phyloP scores from a whole-genome alignment of 2,113 vertebrate species.

The Rhadina sibilatrix region DNA sequence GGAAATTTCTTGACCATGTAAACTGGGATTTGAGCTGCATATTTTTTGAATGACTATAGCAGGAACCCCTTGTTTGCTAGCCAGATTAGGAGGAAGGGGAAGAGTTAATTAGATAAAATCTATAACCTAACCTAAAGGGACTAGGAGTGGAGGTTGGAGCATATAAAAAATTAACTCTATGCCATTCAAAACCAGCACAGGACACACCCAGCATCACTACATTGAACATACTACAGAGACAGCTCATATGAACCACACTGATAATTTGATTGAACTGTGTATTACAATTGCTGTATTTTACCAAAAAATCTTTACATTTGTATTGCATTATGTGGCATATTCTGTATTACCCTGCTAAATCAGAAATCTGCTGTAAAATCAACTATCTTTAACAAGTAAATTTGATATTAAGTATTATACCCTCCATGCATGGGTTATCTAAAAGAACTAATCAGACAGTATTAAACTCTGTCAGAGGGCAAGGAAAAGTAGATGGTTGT shows the following conservation, averaged over 20 bases:
- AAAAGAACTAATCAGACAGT: background rate
- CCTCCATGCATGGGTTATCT: background rate
- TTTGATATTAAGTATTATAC: background rate
- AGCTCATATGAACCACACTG: background rate
- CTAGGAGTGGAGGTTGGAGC: background rate
- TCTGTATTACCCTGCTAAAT: background rate
- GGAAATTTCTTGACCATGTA: background rate
- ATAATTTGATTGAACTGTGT: background rate
- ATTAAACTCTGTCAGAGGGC: background rate
- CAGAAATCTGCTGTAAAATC: background rate
- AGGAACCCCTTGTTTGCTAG: background rate
- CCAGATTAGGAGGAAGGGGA: background rate
- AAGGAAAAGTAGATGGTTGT: background rate
- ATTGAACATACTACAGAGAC: background rate
- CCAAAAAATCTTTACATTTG: accelerated
- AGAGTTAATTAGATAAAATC: background rate
- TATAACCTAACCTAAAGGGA: background rate
- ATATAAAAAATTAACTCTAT: background rate
- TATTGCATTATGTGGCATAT: background rate
- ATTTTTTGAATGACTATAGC: background rate
- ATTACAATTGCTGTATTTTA: background rate
- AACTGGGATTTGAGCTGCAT: background rate
- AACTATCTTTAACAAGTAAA: background rate
- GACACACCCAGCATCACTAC: background rate
- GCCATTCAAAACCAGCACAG: background rate